Evolutionary conservation across 2,113 vertebrate genomes (phyloP).

Genomic region (Menidia beryllina): DNA sequence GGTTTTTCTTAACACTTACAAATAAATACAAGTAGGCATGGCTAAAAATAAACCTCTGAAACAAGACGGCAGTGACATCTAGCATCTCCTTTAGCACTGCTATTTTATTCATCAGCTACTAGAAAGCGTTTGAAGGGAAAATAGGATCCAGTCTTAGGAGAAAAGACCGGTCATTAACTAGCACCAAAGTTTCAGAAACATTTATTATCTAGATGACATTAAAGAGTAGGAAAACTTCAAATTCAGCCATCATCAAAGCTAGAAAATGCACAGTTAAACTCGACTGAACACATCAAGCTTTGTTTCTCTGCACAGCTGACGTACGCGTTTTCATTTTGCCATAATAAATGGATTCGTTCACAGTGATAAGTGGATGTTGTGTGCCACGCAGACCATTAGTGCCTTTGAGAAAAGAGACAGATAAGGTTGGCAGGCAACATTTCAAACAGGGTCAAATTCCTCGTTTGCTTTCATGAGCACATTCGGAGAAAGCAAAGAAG

Average conservation of each 20-base stretch:
- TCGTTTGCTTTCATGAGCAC: not conserved
- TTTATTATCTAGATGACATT: not conserved
- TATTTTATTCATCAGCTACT: not conserved
- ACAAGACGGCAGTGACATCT: not conserved
- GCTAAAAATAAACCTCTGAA: too few relatives aligned
- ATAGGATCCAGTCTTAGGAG: too few relatives aligned
- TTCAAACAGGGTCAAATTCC: not conserved
- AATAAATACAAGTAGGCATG: not conserved
- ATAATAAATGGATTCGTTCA: not conserved
- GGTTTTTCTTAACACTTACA: slow-evolving; percentile 26
- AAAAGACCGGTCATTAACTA: not conserved
- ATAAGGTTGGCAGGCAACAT: too few relatives aligned
- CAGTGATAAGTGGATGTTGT: not conserved
- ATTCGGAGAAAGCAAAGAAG: not conserved
- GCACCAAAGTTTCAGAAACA: not conserved
- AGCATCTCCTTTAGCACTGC: not conserved
- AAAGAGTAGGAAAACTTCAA: too few relatives aligned
- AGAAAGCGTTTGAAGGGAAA: not conserved
- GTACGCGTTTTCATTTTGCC: not conserved
- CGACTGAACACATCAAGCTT: too few relatives aligned
- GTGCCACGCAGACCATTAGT: not conserved
- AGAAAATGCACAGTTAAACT: too few relatives aligned
- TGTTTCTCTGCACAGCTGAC: not conserved
- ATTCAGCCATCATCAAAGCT: too few relatives aligned
- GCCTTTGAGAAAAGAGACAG: not conserved